Evolutionary conservation across 1,140 invertebrate genomes (phyloP), one percentile per base, ranked within the genome.

Genomic region (Lepidotrigona ventralis): DNA sequence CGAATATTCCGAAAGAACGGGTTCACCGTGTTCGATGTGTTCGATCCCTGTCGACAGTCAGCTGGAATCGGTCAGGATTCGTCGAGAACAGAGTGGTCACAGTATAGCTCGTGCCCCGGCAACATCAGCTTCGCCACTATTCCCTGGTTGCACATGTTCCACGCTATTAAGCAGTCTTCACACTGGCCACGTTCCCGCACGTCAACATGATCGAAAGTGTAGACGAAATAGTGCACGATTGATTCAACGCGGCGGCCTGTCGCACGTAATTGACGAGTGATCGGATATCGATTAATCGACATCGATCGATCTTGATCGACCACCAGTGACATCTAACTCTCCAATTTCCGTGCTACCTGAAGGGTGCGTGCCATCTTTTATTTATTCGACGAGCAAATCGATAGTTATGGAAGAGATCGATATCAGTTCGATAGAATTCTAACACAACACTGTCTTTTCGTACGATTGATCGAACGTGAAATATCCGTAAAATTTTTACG

Each of bases 131-230:
- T 80, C 53, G 82, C 73, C 54, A 73, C 54, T 87, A 85, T 86
- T 76, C 74, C 74, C 53, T 72, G 74, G 66, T 83, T 83, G 80
- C 84, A 85, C 84, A 83, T 85, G 84, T 85, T 84, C 64, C 72
- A 77, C 66, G 74, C 74, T 54, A 81, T 84, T 77, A 63, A 84
- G 53, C 64, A 83, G n/a, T 77, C 78, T 80, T 87, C 77, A 77
- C 78, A 73, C 58, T 54, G 23, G 60, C 60, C 74, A 66, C 60
- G 51, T 76, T 72, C 14, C n/a, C 54, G 46, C 15, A 17, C 14
- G 26, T 64, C 63, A 29, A 64, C n/a, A 46, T 17, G 54, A 68
- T 76, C 29, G 63, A 29, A 12, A 46, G n/a, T 39, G 39, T 46
- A 46, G 33, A 29, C 72, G n/a, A 26, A 74, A 66, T 63, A 63